Conservation (phyloP, 2,797 vertebrate genomes). For the Semaprochilodus insignis region DNA sequence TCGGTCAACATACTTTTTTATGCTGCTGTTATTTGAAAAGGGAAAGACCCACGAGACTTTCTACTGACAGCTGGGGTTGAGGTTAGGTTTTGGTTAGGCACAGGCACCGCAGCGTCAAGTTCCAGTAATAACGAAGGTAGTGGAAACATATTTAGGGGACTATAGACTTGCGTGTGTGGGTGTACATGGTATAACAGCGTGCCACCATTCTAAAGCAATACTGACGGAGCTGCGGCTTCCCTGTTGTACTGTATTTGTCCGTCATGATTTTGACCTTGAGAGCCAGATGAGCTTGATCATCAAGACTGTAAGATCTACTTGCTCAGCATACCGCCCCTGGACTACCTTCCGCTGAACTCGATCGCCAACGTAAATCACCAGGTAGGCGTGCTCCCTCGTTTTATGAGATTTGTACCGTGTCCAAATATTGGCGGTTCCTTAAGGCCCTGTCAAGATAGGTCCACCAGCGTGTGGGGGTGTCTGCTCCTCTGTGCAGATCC, state of each 20-base stretch:
- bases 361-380: constrained; percentile 68
- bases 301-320: constrained; percentile 46
- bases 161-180: background rate
- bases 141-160: background rate
- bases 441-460: constrained; percentile 66
- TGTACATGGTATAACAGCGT: background rate
- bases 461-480: constrained; percentile 36
- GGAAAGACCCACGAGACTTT: background rate
- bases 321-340: constrained; percentile 45
- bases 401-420: constrained; percentile 60
- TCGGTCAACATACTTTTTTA: background rate
- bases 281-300: constrained; percentile 47
- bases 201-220: background rate
- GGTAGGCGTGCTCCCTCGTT: constrained; percentile 69
- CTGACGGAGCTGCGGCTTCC: constrained; percentile 3
- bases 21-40: background rate
- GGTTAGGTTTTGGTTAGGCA: background rate
- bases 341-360: constrained; percentile 59
- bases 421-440: constrained; percentile 67
- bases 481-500: constrained; percentile 62
- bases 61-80: background rate
- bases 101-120: background rate
- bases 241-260: constrained; percentile 20
- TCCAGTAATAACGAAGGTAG: background rate
- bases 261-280: constrained; percentile 65